phyloP scores from a whole-genome alignment of 2,113 vertebrate species.

The Toxotes jaculatrix region DNA sequence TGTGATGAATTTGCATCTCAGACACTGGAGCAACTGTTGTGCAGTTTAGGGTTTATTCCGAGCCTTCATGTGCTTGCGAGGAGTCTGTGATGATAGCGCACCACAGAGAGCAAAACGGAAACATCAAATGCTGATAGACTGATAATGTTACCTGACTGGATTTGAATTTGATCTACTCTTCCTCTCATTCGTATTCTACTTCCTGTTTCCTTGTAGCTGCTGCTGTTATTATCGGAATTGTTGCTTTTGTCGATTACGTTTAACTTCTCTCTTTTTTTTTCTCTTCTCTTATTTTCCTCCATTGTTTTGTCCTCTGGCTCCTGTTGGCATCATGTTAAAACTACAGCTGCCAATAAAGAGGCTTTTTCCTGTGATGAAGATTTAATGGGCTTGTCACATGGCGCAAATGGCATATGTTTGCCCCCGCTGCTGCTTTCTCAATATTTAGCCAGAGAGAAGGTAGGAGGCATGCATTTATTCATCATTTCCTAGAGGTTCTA shows the following conservation, averaged over 20 bases:
- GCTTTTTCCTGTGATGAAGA: slow-evolving; percentile 77
- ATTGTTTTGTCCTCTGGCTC: slow-evolving; percentile 61
- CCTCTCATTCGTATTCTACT: slow-evolving; percentile 43
- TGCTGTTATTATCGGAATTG: background rate
- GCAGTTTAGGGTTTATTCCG: slow-evolving; percentile 60
- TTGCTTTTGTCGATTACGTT: slow-evolving; percentile 18
- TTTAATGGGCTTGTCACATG: slow-evolving; percentile 72
- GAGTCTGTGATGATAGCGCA: slow-evolving; percentile 54
- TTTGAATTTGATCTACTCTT: slow-evolving; percentile 50
- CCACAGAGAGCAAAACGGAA: slow-evolving; percentile 37
- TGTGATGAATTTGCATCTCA: slow-evolving; percentile 72
- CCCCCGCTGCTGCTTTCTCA: slow-evolving; percentile 54
- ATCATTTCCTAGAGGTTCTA: slow-evolving; percentile 59
- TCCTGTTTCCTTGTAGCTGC: slow-evolving; percentile 45
- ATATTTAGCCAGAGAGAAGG: slow-evolving; percentile 47
- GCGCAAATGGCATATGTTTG: slow-evolving; percentile 70
- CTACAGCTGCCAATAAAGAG: slow-evolving; percentile 66
- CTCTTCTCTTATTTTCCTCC: slow-evolving; percentile 23
- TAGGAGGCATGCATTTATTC: slow-evolving; percentile 59
- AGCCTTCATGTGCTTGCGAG: slow-evolving; percentile 38
- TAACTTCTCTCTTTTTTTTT: slow-evolving; percentile 9
- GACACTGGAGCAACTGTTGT: slow-evolving; percentile 56
- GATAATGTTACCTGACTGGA: slow-evolving; percentile 53
- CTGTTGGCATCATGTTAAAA: slow-evolving; percentile 58
- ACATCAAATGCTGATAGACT: slow-evolving; percentile 52